These are phyloP conservation scores for Drosophila atroscutellata DNA, from an alignment of 2,888 invertebrate genomes.

Conservation along the genomic window DNA sequence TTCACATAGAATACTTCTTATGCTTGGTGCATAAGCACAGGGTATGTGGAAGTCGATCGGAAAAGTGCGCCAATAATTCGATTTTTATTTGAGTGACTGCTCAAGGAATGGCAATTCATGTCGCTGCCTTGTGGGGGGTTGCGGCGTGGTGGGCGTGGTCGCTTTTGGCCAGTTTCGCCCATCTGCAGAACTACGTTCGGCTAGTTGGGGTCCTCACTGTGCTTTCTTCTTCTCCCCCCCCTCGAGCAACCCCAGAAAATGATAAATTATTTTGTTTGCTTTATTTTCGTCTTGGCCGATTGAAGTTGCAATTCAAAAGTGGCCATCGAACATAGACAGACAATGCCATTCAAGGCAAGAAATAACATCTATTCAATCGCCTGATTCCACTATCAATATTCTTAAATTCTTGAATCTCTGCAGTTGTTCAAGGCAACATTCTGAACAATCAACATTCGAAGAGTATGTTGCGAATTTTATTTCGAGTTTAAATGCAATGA, in stretches of 20 bases:
- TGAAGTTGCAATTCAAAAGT: neutral
- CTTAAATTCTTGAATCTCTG: neutral
- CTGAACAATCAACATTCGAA: neutral
- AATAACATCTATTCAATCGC: neutral
- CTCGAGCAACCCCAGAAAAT: constrained; percentile 35
- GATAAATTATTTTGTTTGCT: constrained; percentile 77
- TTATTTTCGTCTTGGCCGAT: neutral
- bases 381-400: neutral
- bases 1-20: neutral
- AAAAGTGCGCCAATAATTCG: neutral
- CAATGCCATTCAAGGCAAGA: neutral
- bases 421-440: neutral
- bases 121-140: neutral
- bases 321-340: neutral
- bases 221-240: neutral
- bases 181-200: constrained; percentile 32
- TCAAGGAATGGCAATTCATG: constrained; percentile 9
- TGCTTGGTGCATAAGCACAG: neutral
- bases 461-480: neutral
- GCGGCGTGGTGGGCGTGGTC: constrained; percentile 31
- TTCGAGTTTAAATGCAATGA: neutral
- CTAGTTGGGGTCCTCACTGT: constrained; percentile 23
- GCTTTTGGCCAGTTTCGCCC: constrained; percentile 10
- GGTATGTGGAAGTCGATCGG: neutral
- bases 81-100: constrained; percentile 36